These are phyloP conservation scores for Zaprionus kolodkinae DNA, from an alignment of 1,140 invertebrate genomes.

Conservation along the genomic window DNA sequence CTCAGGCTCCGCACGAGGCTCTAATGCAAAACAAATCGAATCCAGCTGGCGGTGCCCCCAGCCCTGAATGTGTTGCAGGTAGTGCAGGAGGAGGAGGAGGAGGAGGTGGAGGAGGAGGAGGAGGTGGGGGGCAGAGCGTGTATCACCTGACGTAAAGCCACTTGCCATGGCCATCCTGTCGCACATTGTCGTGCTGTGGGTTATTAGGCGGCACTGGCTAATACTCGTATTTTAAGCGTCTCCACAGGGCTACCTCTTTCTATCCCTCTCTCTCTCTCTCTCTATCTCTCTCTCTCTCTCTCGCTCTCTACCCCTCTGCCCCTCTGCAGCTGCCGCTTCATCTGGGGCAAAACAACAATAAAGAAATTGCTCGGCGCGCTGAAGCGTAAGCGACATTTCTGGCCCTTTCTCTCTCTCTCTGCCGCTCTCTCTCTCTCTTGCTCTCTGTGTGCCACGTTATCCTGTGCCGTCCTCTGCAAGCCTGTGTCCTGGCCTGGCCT, in stretches of 20 bases:
- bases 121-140: neutral
- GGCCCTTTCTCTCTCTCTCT: conserved; percentile 30
- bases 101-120: neutral
- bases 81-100: neutral
- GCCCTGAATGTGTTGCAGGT: conserved; percentile 5
- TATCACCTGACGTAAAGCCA: conserved; percentile 31
- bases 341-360: conserved; percentile 52
- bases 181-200: conserved; percentile 49
- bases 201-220: conserved; percentile 42
- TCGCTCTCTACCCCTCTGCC: conserved; percentile 11
- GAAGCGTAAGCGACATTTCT: conserved; percentile 80
- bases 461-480: conserved; percentile 10
- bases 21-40: conserved; percentile 57
- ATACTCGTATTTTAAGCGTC: neutral
- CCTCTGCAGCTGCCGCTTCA: conserved; percentile 31
- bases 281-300: neutral
- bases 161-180: conserved; percentile 23
- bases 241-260: neutral
- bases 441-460: conserved; percentile 20
- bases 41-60: conserved; percentile 42
- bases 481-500: conserved; percentile 2
- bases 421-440: neutral
- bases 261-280: neutral
- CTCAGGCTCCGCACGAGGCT: neutral
- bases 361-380: conserved; percentile 70